These are phyloP conservation scores for Fratercula arctica DNA, from an alignment of 2,797 vertebrate species.

Conservation along the genomic window DNA sequence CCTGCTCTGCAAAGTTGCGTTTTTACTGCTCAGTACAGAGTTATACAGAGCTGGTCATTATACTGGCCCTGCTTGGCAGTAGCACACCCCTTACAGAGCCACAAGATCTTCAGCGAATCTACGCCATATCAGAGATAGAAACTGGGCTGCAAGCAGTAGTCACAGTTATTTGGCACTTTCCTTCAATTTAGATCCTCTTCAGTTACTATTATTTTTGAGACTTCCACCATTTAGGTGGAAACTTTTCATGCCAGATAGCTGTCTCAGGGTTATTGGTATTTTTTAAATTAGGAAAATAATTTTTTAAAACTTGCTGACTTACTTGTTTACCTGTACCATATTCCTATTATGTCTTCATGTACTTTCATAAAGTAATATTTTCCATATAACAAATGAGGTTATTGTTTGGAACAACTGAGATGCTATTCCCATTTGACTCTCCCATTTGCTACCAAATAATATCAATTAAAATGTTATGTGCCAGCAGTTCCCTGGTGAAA, in stretches of 20 bases:
- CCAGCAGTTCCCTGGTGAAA: neutral
- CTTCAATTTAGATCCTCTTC: neutral
- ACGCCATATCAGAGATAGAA: neutral
- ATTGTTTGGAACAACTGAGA: neutral
- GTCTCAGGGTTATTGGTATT: neutral
- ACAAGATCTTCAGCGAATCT: neutral
- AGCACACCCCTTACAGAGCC: accelerated
- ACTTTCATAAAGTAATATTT: neutral
- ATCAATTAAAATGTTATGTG: neutral
- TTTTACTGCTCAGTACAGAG: neutral
- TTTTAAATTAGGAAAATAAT: neutral
- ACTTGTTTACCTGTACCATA: neutral
- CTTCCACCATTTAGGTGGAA: neutral
- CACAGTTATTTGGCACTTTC: neutral
- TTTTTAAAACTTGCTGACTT: neutral
- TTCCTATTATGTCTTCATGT: neutral
- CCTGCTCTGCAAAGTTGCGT: neutral
- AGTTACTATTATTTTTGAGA: neutral
- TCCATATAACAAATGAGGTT: neutral
- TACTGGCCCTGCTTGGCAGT: neutral
- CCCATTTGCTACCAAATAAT: neutral
- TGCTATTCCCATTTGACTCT: slow-evolving; percentile 2
- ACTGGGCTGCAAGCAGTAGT: neutral
- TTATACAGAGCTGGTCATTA: too few relatives aligned
- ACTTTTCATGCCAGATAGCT: neutral